A percentile compares a stretch with the other conserved stretches of the same genome.
Evolutionary conservation across 1,140 invertebrate species (phyloP).

Genomic region (Nephila pilipes): DNA sequence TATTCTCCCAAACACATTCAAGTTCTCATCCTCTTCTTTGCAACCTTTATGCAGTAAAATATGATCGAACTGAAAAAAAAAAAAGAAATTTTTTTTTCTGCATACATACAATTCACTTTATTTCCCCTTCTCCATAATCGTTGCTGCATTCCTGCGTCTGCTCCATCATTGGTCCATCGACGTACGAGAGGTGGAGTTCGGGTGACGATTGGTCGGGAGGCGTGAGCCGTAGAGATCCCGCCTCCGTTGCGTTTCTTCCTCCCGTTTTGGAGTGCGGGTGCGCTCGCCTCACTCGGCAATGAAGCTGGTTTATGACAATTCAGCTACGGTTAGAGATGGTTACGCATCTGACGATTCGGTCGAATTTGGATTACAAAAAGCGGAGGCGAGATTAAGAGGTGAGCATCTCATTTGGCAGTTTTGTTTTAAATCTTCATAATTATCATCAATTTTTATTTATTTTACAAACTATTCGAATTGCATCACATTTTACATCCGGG

Average conservation of each 20-base stretch:
- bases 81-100: too few relatives aligned
- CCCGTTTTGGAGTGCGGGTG: not conserved
- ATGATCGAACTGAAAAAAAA: too few relatives aligned
- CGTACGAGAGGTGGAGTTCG: not conserved
- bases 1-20: too few relatives aligned
- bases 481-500: too few relatives aligned
- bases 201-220: not conserved
- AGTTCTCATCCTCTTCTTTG: too few relatives aligned
- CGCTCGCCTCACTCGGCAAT: slow-evolving; percentile 32
- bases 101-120: too few relatives aligned
- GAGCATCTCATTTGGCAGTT: not conserved
- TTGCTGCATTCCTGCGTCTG: too few relatives aligned
- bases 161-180: not conserved
- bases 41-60: too few relatives aligned
- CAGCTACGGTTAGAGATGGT: slow-evolving; percentile 35
- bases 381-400: slow-evolving; percentile 37
- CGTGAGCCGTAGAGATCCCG: not conserved
- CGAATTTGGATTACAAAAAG: slow-evolving; percentile 48
- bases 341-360: slow-evolving; percentile 49
- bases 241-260: not conserved
- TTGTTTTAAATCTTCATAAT: too few relatives aligned
- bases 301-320: slow-evolving; percentile 59
- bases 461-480: too few relatives aligned
- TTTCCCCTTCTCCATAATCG: too few relatives aligned
- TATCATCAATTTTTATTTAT: too few relatives aligned